Evolutionary conservation across 2,797 vertebrate species (phyloP).

Genomic region (Mallotus villosus): DNA sequence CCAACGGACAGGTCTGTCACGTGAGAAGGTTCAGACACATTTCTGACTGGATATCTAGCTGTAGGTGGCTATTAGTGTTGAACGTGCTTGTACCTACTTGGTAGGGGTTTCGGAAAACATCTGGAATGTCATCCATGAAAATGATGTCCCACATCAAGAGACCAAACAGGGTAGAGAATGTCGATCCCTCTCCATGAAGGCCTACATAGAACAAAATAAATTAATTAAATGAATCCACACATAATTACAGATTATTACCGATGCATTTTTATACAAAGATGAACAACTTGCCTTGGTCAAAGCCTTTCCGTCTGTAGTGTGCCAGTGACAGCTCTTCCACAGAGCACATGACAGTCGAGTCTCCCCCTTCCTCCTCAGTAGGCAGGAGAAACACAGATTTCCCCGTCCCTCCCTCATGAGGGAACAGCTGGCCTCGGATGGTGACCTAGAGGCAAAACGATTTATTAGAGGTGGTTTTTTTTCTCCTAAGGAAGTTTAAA

Average conservation of each 20-base stretch:
- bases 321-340: slow-evolving; percentile 90
- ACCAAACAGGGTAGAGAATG: slow-evolving; percentile 86
- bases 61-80: too few species aligned
- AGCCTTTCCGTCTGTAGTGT: slow-evolving; percentile 85
- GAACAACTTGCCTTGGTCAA: slow-evolving; percentile 81
- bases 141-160: slow-evolving; percentile 93
- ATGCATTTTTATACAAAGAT: too few species aligned
- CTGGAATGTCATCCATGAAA: slow-evolving; percentile 87
- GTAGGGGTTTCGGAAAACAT: slow-evolving; percentile 89
- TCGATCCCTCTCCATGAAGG: slow-evolving; percentile 95
- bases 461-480: too few species aligned
- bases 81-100: slow-evolving; percentile 75
- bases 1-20: slow-evolving; percentile 83
- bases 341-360: slow-evolving; percentile 85
- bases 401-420: slow-evolving; percentile 85
- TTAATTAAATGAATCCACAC: neutral
- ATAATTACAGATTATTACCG: neutral
- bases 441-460: slow-evolving; percentile 80
- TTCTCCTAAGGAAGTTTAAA: neutral
- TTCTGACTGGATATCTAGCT: neutral
- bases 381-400: slow-evolving; percentile 90
- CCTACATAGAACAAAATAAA: slow-evolving; percentile 65
- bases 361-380: slow-evolving; percentile 47
- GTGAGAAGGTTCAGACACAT: neutral
- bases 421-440: slow-evolving; percentile 91